A percentile compares a stretch with the other conserved stretches of the same genome.
These are phyloP conservation scores for Melanostoma scalare DNA, from an alignment of 2,888 invertebrate genomes.

Conservation along the genomic window DNA sequence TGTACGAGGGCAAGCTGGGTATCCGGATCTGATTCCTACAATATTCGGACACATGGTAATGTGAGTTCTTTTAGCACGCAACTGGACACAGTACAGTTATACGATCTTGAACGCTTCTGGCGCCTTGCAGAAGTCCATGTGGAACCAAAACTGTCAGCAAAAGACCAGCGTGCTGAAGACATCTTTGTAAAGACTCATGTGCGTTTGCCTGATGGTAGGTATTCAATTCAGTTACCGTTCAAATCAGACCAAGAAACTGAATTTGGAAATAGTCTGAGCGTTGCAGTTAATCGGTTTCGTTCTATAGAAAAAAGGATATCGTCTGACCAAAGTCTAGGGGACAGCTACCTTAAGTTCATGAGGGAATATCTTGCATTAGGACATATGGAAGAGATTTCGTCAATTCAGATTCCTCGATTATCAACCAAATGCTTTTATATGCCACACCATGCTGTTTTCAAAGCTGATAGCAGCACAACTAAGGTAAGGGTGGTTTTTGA, in stretches of 20 bases:
- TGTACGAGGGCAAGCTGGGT: background rate
- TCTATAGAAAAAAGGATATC: background rate
- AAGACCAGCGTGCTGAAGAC: conserved; percentile 30
- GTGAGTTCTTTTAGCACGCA: conserved; percentile 10
- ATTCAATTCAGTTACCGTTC: conserved; percentile 15
- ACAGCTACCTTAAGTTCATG: conserved; percentile 21
- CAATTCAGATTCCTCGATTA: conserved; percentile 15
- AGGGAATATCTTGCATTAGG: conserved; percentile 35
- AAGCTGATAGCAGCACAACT: conserved; percentile 45
- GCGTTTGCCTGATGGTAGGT: conserved; percentile 17
- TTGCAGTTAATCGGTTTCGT: conserved; percentile 1
- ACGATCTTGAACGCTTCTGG: conserved; percentile 25
- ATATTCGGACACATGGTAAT: background rate
- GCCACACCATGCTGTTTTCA: conserved; percentile 56
- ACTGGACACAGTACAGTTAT: background rate
- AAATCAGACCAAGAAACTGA: conserved; percentile 10
- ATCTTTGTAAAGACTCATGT: conserved; percentile 5
- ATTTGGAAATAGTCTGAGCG: background rate
- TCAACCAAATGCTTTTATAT: conserved; percentile 28
- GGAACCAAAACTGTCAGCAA: background rate
- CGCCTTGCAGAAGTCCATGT: conserved; percentile 14
- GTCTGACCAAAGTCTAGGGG: background rate
- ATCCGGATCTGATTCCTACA: conserved; percentile 15
- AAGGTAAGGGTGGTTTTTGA: background rate
- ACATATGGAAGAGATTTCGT: conserved; percentile 47